A percentile compares a stretch with the other conserved stretches of the same genome.
These are phyloP conservation scores for Muntiacus reevesi DNA, from an alignment of 2,113 vertebrate genomes.

Conservation along the genomic window DNA sequence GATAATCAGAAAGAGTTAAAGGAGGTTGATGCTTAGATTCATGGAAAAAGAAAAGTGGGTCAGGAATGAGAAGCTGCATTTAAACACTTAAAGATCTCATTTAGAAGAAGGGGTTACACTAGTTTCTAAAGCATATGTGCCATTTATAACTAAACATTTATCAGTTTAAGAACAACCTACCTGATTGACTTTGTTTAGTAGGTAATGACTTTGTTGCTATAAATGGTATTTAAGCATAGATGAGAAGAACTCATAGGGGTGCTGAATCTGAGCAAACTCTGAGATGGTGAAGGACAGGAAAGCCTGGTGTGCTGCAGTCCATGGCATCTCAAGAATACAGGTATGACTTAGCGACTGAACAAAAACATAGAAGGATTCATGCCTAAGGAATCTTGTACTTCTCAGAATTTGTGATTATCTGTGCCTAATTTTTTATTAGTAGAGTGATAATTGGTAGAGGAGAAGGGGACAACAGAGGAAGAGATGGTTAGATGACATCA, in stretches of 20 bases:
- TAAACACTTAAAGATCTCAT: not conserved
- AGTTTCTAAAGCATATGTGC: not conserved
- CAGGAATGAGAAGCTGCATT: not conserved
- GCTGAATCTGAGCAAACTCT: not conserved
- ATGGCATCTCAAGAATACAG: not conserved
- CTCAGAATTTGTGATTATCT: not conserved
- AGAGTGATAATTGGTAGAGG: not conserved
- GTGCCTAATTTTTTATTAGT: not conserved
- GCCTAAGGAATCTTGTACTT: not conserved
- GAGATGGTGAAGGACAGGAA: not conserved
- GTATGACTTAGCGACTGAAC: not conserved
- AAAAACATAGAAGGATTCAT: not conserved
- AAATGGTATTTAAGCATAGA: not conserved
- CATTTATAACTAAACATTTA: not conserved
- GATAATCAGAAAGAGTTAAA: not conserved
- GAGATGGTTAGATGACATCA: not conserved
- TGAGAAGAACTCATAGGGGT: not conserved
- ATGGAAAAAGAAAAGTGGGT: not conserved
- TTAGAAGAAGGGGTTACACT: not conserved
- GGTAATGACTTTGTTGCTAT: not conserved
- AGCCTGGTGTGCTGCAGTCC: not conserved
- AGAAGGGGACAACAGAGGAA: not conserved
- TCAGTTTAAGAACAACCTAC: not conserved
- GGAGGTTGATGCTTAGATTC: not conserved
- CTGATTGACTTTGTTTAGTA: not conserved